A percentile compares a stretch with the other conserved stretches of the same genome.
These are phyloP conservation scores for Montipora efflorescens DNA, from an alignment of 64 coral and sea anemone genomes.

Conservation along the genomic window DNA sequence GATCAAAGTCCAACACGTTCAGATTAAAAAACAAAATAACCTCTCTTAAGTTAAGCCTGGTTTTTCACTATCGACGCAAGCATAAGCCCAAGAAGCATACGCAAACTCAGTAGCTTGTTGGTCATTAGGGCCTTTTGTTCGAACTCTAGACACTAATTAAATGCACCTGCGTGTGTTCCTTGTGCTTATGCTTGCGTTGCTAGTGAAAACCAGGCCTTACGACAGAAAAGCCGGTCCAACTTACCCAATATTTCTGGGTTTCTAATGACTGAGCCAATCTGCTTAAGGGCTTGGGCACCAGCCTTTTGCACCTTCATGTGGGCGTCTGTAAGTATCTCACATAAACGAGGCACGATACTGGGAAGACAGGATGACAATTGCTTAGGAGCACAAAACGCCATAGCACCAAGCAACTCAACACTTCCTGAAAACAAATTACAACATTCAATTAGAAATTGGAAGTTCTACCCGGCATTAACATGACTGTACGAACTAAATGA, in stretches of 20 bases:
- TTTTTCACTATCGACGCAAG: too few relatives aligned
- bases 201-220: too few relatives aligned
- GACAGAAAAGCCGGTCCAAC: not conserved
- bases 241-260: constrained; percentile 97
- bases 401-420: constrained; percentile 93
- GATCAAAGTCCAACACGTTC: too few relatives aligned
- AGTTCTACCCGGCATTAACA: too few relatives aligned
- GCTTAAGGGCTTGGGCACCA: constrained; percentile 93
- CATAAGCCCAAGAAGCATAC: too few relatives aligned
- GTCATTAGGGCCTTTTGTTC: too few relatives aligned
- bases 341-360: constrained; percentile 90
- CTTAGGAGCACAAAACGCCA: constrained; percentile 98
- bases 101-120: too few relatives aligned
- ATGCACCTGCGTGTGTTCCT: too few relatives aligned
- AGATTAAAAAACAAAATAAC: not conserved
- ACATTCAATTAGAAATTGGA: not conserved
- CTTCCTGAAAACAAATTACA: constrained; percentile 64
- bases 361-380: constrained; percentile 96
- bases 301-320: constrained; percentile 95
- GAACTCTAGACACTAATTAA: too few relatives aligned
- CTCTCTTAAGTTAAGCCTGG: not conserved
- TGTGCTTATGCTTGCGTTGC: too few relatives aligned
- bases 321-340: constrained; percentile 92
- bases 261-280: constrained; percentile 95
- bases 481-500: too few relatives aligned